Percentiles rank a stretch among this genome's conserved stretches.
These are phyloP conservation scores for Nesogale talazaci DNA, from an alignment of 2,113 vertebrate species.

Conservation along the genomic window DNA sequence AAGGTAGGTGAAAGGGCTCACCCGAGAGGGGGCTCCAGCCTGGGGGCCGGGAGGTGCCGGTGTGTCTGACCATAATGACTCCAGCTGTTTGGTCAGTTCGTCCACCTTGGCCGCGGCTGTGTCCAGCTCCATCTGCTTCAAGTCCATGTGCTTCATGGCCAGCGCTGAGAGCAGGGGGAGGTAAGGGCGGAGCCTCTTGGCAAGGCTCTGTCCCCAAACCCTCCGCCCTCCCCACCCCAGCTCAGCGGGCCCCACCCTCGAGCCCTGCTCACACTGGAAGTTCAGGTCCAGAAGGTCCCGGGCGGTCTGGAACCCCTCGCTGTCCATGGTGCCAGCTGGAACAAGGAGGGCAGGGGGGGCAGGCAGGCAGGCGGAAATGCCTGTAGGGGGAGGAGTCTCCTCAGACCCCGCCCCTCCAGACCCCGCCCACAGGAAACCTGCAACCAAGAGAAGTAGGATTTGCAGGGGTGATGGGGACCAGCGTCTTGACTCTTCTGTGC, in stretches of 20 bases:
- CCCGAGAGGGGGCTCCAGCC: constrained; percentile 13
- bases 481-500: neutral
- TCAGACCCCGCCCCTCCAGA: neutral
- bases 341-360: too few relatives aligned
- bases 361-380: constrained; percentile 6
- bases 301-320: constrained; percentile 70
- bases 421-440: neutral
- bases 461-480: too few relatives aligned
- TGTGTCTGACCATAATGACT: constrained; percentile 87
- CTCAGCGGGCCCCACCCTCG: neutral
- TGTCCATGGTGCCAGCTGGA: constrained; percentile 80
- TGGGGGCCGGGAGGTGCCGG: constrained; percentile 52
- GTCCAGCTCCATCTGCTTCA: constrained; percentile 95
- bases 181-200: neutral
- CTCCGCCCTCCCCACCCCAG: too few relatives aligned
- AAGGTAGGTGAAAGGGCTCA: constrained; percentile 62
- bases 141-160: constrained; percentile 93
- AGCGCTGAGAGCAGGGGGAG: constrained; percentile 84
- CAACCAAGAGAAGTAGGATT: neutral
- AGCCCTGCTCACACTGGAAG: constrained; percentile 83
- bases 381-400: neutral
- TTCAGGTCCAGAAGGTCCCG: constrained; percentile 79
- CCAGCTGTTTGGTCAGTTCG: constrained; percentile 93
- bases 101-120: constrained; percentile 92
- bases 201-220: neutral